phyloP scores from a whole-genome alignment of 2,113 vertebrate genomes.

The Brachionichthys hirsutus region DNA sequence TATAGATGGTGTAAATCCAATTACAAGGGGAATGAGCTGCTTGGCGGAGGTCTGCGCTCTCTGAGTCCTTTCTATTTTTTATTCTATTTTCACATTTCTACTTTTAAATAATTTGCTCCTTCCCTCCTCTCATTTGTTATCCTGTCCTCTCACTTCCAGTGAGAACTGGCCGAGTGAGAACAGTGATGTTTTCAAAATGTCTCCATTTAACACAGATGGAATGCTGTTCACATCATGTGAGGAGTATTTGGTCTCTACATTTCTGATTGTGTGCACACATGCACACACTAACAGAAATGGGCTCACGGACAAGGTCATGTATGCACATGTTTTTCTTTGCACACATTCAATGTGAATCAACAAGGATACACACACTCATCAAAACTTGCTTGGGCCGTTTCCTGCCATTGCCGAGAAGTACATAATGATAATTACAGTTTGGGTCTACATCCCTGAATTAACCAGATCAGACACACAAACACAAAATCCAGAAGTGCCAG shows the following conservation, averaged over 20 bases:
- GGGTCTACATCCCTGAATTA: conserved; percentile 71
- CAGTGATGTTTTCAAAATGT: conserved; percentile 63
- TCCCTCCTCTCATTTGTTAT: conserved; percentile 35
- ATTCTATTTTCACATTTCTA: not conserved
- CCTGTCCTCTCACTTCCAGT: conserved; percentile 19
- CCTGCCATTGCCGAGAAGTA: conserved; percentile 69
- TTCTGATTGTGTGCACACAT: too few species aligned
- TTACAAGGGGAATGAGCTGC: too few species aligned
- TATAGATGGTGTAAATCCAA: too few species aligned
- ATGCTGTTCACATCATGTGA: conserved; percentile 3
- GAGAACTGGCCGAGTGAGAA: conserved; percentile 41
- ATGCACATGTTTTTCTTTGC: conserved; percentile 58
- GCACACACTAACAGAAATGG: not conserved
- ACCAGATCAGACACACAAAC: conserved; percentile 63
- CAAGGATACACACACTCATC: conserved; percentile 51
- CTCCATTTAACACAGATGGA: conserved; percentile 60
- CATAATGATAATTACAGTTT: conserved; percentile 78
- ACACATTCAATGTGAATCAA: conserved; percentile 40
- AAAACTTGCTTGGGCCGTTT: conserved; percentile 71
- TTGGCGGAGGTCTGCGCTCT: too few species aligned
- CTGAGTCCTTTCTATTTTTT: too few species aligned
- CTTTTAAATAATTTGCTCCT: conserved; percentile 26
- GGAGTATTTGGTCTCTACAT: too few species aligned
- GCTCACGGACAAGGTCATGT: conserved; percentile 39
- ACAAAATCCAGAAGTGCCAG: conserved; percentile 57